Base-by-base conservation (phyloP, 2,888 invertebrate species). In the Drosophila ezoana region DNA sequence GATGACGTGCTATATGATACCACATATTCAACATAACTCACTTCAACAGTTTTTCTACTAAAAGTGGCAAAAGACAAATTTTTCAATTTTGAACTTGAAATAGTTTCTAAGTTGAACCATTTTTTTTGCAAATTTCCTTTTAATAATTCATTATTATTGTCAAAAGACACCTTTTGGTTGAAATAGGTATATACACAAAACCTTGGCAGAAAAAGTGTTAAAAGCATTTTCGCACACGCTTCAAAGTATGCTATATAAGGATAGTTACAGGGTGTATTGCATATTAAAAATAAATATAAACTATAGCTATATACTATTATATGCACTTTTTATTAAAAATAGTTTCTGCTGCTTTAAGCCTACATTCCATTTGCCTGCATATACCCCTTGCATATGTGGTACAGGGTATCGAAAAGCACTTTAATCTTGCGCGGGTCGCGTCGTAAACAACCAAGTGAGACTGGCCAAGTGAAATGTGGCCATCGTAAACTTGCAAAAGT, bases 401-500 rank as follows among this genome's bases (percentile, higher is more conserved):
- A 51, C n/a, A 62, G 74, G 74, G 74, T 75, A 66, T 59, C 1
- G 9, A 45, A 61, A 76, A 76, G 77, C 74, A 75, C 74, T 75
- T 72, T 76, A 75, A 60, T 66, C 62, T 75, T 41, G 59, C 56
- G 56, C 62, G 62, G 56, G 77, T 49, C 62, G 61, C 43, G 49
- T 74, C 74, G 61, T 75, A 75, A 76, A 76, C 74, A 76, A 75
- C 54, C 48, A 62, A 76, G 47, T 44, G 66, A 56, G 49, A 44
- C 57, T 40, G 48, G 63, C 64, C 63, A 63, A 63, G 43, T 61
- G 58, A 74, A 64, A 60, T 74, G 73, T 69, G 64, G 57, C 63
- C 60, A 72, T 75, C 74, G 74, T 76, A 75, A 76, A 75, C 65
- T 53, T 76, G 77, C 65, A 75, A 75, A 72, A 75, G 59, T 76